Evolutionary conservation across 2,113 vertebrate genomes (phyloP), one percentile per base, ranked within the genome.

Genomic region (Dinomys branickii): DNA sequence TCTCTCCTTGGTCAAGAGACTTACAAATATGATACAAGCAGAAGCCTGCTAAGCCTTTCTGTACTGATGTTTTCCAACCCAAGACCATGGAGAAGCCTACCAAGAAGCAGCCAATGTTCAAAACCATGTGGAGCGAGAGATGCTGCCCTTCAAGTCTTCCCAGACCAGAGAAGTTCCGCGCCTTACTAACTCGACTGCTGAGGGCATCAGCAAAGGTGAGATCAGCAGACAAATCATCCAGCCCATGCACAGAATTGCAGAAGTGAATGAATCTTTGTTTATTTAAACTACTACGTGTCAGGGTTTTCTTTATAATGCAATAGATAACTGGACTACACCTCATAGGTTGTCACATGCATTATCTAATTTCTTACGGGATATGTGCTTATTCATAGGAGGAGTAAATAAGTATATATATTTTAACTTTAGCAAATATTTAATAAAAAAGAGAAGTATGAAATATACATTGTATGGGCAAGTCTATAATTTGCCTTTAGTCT

Each of bases 371-470:
- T 94, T 75, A 58, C 86, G 61, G 84, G 58, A 75, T 73, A 88
- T 17, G 26, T 81, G 75, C 47, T 88, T 90, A 65, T 5, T 77
- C 19, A 38, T 26, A 30, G 41, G 7, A 88, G 1, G 59, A 41
- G 54, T 85, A 73, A 94, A 85, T 93, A 85, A 88, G 94, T 35
- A 94, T 5, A 81, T 28, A n/a, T 78, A 17, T 96, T 94, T 91
- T 54, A 91, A 85, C 7, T 85, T 94, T n/a, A 97, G 16, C 7
- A 91, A 28, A 20, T 3, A 26, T 0, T 3, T 82, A 24, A 3
- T 26, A 84, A 96, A 71, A 83, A 35, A 52, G 56, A 80, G 35
- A 88, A 78, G 20, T 8, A 85, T 83, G 44, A 82, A 71, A 50
- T 71, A 47, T 59, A 80, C 1, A 41, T 7, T 88, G 4, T 61